These are phyloP conservation scores for Onychomys torridus DNA, from an alignment of 2,797 vertebrate species.

Conservation along the genomic window DNA sequence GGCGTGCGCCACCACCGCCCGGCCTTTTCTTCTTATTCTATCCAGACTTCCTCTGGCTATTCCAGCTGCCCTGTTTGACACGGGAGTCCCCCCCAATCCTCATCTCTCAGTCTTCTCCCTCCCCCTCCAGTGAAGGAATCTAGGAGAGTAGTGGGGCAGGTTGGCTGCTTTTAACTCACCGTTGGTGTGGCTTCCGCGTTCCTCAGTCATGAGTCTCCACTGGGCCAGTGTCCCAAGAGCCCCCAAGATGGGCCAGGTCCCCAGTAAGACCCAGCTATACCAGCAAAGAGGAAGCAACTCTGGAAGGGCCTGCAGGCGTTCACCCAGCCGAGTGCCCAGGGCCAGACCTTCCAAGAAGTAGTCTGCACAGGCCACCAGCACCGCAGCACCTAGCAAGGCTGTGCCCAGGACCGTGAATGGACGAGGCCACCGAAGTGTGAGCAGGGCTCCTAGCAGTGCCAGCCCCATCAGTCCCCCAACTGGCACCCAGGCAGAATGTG, in stretches of 20 bases:
- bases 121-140: neutral
- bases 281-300: constrained; percentile 91
- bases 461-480: constrained; percentile 91
- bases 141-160: neutral
- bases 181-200: constrained; percentile 90
- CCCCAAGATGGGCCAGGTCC: constrained; percentile 92
- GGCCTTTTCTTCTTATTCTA: constrained; percentile 40
- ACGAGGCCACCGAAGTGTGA: constrained; percentile 93
- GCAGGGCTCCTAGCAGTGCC: constrained; percentile 92
- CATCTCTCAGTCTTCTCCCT: neutral
- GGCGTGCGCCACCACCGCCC: too few relatives aligned
- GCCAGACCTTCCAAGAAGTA: constrained; percentile 93
- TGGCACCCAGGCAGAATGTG: constrained; percentile 92
- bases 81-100: neutral
- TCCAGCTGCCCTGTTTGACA: neutral
- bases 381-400: constrained; percentile 91
- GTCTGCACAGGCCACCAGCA: constrained; percentile 92
- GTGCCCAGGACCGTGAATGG: constrained; percentile 92
- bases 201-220: constrained; percentile 93
- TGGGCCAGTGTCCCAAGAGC: constrained; percentile 92
- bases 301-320: constrained; percentile 89
- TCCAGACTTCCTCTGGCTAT: neutral
- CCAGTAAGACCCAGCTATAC: constrained; percentile 94
- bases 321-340: constrained; percentile 88
- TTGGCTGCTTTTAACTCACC: constrained; percentile 87